phyloP scores from a whole-genome alignment of 2,888 invertebrate species.

The Limnephilus auricula region DNA sequence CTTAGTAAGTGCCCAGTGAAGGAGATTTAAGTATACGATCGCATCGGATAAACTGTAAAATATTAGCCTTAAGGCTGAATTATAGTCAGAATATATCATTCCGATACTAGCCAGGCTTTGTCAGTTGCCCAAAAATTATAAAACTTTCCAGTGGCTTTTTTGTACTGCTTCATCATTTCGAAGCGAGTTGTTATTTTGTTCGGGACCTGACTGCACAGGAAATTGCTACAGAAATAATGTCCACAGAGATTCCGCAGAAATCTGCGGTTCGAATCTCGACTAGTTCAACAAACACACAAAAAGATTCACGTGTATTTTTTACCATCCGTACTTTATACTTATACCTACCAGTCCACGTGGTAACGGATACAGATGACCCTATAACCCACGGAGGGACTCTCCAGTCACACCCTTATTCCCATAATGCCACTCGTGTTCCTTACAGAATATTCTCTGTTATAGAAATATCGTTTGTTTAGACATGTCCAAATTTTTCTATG shows the following conservation, averaged over 20 bases:
- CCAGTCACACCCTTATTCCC: background rate
- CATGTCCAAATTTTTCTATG: background rate
- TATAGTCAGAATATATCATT: background rate
- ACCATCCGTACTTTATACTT: background rate
- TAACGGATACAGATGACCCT: background rate
- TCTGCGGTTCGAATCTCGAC: background rate
- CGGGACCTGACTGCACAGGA: background rate
- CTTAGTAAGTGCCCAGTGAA: background rate
- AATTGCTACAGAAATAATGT: background rate
- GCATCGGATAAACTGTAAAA: background rate
- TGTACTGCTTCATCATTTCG: background rate
- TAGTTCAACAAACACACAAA: background rate
- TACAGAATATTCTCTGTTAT: background rate
- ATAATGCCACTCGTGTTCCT: background rate
- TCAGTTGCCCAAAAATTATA: background rate
- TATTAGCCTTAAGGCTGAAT: background rate
- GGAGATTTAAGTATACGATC: background rate
- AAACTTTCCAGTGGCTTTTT: background rate
- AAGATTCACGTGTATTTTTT: background rate
- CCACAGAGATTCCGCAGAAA: background rate
- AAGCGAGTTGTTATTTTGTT: background rate
- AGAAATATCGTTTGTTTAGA: background rate
- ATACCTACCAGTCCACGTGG: background rate
- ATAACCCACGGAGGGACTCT: background rate
- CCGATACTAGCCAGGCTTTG: background rate